Conservation (phyloP, 2,888 invertebrate genomes). For the Drosophila ochracea region DNA sequence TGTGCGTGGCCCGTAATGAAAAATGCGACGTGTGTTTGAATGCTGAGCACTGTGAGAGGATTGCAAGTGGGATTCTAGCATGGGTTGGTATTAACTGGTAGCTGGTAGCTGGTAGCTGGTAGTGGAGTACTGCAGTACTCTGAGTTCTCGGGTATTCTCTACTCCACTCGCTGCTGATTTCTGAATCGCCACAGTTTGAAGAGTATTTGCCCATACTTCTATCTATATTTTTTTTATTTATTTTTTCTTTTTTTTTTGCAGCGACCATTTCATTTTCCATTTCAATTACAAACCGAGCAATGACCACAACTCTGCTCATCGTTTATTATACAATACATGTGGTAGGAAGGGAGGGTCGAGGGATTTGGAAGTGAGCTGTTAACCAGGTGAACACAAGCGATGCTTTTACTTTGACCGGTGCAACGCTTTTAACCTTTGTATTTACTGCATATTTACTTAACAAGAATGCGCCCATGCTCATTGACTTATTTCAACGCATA, state of each 20-base stretch:
- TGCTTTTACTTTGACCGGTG: slow-evolving; percentile 25
- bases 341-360: slow-evolving; percentile 4
- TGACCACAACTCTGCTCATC: slow-evolving; percentile 15
- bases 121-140: background rate
- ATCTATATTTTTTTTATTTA: background rate
- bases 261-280: slow-evolving; percentile 71
- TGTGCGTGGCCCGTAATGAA: slow-evolving; percentile 66
- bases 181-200: slow-evolving; percentile 34
- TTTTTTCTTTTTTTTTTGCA: background rate
- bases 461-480: slow-evolving; percentile 17
- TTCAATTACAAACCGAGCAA: slow-evolving; percentile 65
- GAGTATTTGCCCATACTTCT: slow-evolving; percentile 32
- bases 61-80: slow-evolving; percentile 1
- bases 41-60: slow-evolving; percentile 6
- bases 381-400: slow-evolving; percentile 18
- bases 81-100: background rate
- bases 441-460: slow-evolving; percentile 30
- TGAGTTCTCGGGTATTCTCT: slow-evolving; percentile 2
- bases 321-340: slow-evolving; percentile 7
- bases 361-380: background rate
- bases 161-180: slow-evolving; percentile 9
- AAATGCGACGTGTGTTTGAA: slow-evolving; percentile 58
- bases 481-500: background rate
- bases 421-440: slow-evolving; percentile 23
- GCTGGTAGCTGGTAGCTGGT: background rate